Evolutionary conservation across 2,888 invertebrate genomes (phyloP), one percentile per base, ranked within the genome.

Genomic region (Drosophila fulvimacula): DNA sequence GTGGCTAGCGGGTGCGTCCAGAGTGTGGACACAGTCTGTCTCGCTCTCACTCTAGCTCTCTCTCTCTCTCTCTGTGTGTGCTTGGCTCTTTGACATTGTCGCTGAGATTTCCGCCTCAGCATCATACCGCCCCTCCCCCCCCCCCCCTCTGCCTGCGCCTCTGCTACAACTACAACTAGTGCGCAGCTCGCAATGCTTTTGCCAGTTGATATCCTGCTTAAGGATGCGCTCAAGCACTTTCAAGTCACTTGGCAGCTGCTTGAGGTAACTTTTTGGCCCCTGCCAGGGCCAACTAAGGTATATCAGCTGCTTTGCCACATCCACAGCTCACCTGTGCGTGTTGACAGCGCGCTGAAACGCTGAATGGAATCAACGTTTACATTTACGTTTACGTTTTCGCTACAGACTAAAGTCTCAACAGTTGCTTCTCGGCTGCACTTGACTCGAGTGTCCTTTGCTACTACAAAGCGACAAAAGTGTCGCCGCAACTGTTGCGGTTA

Each of bases 181-280:
- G 34, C 49, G 30, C 7, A 5, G 38, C 38, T 52, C 38, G 80
- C 81, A 73, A 73, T 76, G 79, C 87, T 86, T 84, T 86, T 85
- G 85, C 85, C 89, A 85, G 89, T 85, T 89, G 88, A 89, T 86
- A 86, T 89, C 88, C 89, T 86, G 88, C 89, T 87, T 86, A 86
- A 86, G 85, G 89, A 87, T 88, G 88, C 89, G 85, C 86, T 86
- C 89, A 84, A 89, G 89, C 87, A 80, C 88, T 86, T 86, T 87
- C 85, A 76, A 86, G 85, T 80, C 86, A 86, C 86, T 86, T 86
- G 86, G 82, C 86, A 86, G 89, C 89, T 86, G 89, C 89, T 89
- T 88, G 87, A 89, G 88, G 77, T 85, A 82, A 87, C 85, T 85
- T 84, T 84, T 84, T 72, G 67, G 46, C 78, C 80, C 10, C 17